Base-by-base conservation (phyloP, 2,797 vertebrate species). In the Ctenopoma kingsleyae region DNA sequence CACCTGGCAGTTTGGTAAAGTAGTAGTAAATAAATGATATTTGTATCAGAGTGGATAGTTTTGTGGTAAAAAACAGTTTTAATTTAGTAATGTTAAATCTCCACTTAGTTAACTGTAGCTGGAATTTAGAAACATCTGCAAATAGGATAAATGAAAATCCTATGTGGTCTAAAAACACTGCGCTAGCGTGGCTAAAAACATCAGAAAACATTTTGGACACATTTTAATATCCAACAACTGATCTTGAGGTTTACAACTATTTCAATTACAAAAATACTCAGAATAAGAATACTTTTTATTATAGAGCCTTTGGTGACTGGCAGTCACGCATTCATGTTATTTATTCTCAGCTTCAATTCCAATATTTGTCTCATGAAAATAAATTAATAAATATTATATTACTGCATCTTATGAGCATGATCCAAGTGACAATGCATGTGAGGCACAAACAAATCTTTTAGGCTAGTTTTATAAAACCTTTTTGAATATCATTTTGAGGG, bases 321-420 rank as follows among this genome's bases (percentile, higher is more conserved):
- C 60, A 25, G 10, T 74, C 58, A 47, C 52, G 54, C 51, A 72
- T 71, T 71, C 20, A 47, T 50, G 25, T 32, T 32, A 32, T 1
- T 32, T 32, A 8, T 70, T 40, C 30, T 61, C 55, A 66, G 12
- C 52, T 62, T 79, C 48, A 63, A 52, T 61, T 69, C 66, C 35
- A 79, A 23, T 70, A 70, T 76, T 76, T 79, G 75, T 82, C 76
- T 67, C 35, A 51, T 79, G 65, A 75, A 71, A 49, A 56, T 63
- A 32, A 85, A 70, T n/a, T n/a, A n/a, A n/a, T 65, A 67, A 78
- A 76, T 77, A 74, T 81, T 82, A 72, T 53, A 62, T 51, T 68
- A 61, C 10, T 81, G 80, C 83, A 89, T 88, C 88, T 91, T 86
- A 83, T 87, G 55, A 87, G 85, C 90, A 92, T 90, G 90, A 74